These are phyloP conservation scores for Oreochromis aureus DNA, from an alignment of 2,113 vertebrate genomes.

Conservation along the genomic window DNA sequence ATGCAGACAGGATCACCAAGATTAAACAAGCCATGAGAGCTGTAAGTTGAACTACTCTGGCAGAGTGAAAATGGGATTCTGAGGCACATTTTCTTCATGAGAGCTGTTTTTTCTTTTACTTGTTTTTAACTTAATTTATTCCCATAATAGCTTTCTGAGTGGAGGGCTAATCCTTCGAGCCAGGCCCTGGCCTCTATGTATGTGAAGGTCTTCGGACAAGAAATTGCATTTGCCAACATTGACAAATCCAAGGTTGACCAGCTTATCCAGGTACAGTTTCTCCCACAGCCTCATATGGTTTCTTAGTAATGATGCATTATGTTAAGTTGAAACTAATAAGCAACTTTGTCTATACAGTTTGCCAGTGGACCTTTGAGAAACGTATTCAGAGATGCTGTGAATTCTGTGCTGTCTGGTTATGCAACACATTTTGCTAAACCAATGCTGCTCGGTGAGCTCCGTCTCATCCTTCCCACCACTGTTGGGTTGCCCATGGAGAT, in stretches of 20 bases:
- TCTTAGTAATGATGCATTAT: not conserved
- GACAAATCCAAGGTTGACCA: slow-evolving; percentile 73
- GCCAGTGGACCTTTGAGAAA: slow-evolving; percentile 17
- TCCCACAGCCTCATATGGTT: not conserved
- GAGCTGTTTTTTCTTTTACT: not conserved
- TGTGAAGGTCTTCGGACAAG: slow-evolving; percentile 79
- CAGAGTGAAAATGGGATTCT: not conserved
- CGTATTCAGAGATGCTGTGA: slow-evolving; percentile 3
- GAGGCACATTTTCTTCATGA: not conserved
- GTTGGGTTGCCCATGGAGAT: slow-evolving; percentile 78
- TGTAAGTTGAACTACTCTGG: slow-evolving; percentile 56
- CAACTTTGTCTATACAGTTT: slow-evolving; percentile 36
- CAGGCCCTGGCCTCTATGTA: slow-evolving; percentile 67
- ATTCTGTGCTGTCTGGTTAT: slow-evolving; percentile 53
- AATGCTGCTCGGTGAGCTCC: slow-evolving; percentile 68
- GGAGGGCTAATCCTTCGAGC: slow-evolving; percentile 70
- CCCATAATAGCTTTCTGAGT: slow-evolving; percentile 67
- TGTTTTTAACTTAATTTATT: not conserved
- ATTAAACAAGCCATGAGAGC: slow-evolving; percentile 74
- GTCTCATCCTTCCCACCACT: slow-evolving; percentile 69
- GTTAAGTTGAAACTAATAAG: not conserved
- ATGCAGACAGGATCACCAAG: slow-evolving; percentile 70
- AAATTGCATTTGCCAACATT: slow-evolving; percentile 70
- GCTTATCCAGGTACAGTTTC: slow-evolving; percentile 65
- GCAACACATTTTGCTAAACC: slow-evolving; percentile 62